Percentiles rank a stretch among this genome's conserved stretches.
phyloP scores from a whole-genome alignment of 2,113 vertebrate species.

The Crotalus viridis region DNA sequence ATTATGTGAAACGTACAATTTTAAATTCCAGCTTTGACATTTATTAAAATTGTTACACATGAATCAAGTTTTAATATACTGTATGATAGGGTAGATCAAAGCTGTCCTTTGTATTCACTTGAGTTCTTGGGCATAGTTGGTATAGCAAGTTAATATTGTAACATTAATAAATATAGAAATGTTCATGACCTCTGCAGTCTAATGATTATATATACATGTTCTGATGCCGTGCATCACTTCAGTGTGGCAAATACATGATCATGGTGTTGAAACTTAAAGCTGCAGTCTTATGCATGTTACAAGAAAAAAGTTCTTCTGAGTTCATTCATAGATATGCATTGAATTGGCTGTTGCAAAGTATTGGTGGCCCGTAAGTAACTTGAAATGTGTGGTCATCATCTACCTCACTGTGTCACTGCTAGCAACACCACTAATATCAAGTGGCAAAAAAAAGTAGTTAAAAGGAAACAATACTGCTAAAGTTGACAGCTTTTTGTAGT shows the following conservation, averaged over 20 bases:
- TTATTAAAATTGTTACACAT: constrained; percentile 55
- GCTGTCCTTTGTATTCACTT: constrained; percentile 70
- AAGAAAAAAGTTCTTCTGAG: not conserved
- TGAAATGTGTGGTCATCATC: constrained; percentile 8
- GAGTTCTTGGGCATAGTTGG: constrained; percentile 70
- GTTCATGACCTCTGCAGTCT: constrained; percentile 57
- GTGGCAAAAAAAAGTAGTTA: not conserved
- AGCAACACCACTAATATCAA: not conserved
- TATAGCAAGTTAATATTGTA: constrained; percentile 73
- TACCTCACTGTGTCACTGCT: constrained; percentile 1
- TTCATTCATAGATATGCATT: not conserved
- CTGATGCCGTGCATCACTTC: not conserved
- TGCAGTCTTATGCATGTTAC: not conserved
- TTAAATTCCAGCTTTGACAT: constrained; percentile 50
- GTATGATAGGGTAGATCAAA: constrained; percentile 63
- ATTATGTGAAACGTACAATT: constrained; percentile 49
- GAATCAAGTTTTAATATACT: constrained; percentile 65
- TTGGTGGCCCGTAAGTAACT: not conserved
- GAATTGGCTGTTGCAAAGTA: not conserved
- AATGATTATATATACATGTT: constrained; percentile 45
- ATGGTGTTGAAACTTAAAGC: not conserved
- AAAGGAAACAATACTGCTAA: not conserved
- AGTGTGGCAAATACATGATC: not conserved
- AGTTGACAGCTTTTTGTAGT: not conserved
- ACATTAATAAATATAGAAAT: constrained; percentile 71